phyloP scores from a whole-genome alignment of 2,888 invertebrate genomes.

The Alloscopus bannaensis region DNA sequence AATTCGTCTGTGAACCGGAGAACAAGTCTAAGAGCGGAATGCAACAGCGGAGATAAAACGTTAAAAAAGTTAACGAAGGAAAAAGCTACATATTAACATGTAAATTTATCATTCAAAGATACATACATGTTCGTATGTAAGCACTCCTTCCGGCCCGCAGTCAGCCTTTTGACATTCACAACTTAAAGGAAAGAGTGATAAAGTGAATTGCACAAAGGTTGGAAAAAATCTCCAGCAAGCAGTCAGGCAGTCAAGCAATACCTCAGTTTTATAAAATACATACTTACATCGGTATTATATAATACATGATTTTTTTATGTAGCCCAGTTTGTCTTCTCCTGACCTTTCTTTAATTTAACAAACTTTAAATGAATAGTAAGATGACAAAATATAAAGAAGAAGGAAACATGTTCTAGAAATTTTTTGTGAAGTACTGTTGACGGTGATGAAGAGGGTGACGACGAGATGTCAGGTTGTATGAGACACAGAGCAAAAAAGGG shows the following conservation, averaged over 20 bases:
- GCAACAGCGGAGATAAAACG: conserved; percentile 15
- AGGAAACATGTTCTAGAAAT: no score
- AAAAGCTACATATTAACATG: conserved; percentile 15
- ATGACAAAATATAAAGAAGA: no score
- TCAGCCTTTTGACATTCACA: conserved; percentile 57
- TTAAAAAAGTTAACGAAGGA: conserved; percentile 22
- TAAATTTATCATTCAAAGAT: background rate
- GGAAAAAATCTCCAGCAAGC: background rate
- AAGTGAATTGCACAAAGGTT: conserved; percentile 3
- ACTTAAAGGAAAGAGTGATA: conserved; percentile 32
- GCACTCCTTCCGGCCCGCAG: conserved; percentile 61
- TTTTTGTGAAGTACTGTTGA: no score
- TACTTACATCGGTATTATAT: no score
- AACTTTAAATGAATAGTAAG: no score
- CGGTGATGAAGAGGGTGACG: no score
- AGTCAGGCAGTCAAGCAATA: conserved; percentile 44
- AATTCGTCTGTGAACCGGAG: background rate
- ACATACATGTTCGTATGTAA: background rate
- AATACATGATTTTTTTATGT: no score
- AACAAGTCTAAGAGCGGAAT: background rate
- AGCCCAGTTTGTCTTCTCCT: no score
- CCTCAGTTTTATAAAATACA: no score
- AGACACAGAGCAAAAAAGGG: no score
- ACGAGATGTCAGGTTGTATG: no score
- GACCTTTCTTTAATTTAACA: no score